Percentiles rank a stretch among this genome's conserved stretches.
Evolutionary conservation across 2,113 vertebrate species (phyloP).

Genomic region (Theropithecus gelada): DNA sequence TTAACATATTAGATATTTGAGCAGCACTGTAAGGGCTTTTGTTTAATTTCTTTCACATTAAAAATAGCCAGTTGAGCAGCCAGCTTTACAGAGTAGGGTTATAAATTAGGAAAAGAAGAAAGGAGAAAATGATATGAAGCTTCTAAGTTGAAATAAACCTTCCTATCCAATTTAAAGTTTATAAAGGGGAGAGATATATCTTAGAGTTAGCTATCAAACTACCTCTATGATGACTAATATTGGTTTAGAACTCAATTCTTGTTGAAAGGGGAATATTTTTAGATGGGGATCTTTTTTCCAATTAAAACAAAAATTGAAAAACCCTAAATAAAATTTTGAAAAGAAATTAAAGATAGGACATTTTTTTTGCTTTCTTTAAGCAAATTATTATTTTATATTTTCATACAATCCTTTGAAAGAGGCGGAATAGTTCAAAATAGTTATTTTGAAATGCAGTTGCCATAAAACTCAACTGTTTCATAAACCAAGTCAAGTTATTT

Average conservation of each 20-base stretch:
- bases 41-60: slow-evolving; percentile 55
- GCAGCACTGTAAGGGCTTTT: slow-evolving; percentile 25
- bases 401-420: not conserved
- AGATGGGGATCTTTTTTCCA: not conserved
- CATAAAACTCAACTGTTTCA: not conserved
- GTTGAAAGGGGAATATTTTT: not conserved
- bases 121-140: not conserved
- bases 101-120: slow-evolving; percentile 25
- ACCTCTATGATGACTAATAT: not conserved
- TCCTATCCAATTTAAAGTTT: not conserved
- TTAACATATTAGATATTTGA: slow-evolving; percentile 70
- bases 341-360: not conserved
- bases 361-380: not conserved
- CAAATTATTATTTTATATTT: not conserved
- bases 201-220: not conserved
- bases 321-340: not conserved
- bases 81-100: not conserved
- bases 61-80: slow-evolving; percentile 36
- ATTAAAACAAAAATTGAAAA: slow-evolving; percentile 24
- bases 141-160: slow-evolving; percentile 47
- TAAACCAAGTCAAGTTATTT: not conserved
- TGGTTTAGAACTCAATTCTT: slow-evolving; percentile 26
- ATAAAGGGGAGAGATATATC: not conserved
- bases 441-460: not conserved
- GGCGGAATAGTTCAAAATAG: not conserved